Percentiles rank a stretch among this genome's conserved stretches.
Evolutionary conservation across 2,113 vertebrate genomes (phyloP).

Genomic region (Sinosuthora webbiana): DNA sequence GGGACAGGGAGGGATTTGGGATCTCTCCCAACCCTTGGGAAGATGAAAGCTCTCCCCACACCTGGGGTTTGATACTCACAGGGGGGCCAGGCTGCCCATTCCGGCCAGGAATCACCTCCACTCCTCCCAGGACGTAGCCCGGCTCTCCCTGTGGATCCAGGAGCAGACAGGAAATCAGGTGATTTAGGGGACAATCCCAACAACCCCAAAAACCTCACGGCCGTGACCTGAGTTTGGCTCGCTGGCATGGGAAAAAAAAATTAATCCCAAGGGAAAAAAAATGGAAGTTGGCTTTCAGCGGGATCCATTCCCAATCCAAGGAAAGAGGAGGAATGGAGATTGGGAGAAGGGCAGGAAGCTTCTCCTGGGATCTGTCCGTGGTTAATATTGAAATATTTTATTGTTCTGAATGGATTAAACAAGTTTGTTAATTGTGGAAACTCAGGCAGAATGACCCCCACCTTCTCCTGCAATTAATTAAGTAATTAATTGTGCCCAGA

Average conservation of each 20-base stretch:
- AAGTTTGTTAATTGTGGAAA: neutral
- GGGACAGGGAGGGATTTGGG: neutral
- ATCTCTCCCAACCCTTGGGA: neutral
- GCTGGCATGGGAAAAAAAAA: neutral
- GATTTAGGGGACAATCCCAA: neutral
- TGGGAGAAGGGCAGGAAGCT: neutral
- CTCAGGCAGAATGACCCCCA: neutral
- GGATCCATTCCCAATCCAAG: neutral
- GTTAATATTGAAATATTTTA: neutral
- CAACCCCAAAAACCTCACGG: neutral
- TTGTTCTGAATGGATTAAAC: neutral
- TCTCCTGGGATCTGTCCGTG: neutral
- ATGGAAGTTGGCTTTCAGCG: neutral
- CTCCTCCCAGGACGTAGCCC: conserved; percentile 82
- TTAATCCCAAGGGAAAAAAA: neutral
- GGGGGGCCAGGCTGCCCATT: conserved; percentile 83
- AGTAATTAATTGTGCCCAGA: neutral
- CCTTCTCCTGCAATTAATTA: neutral
- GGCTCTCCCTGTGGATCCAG: conserved; percentile 79
- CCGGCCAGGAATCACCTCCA: conserved; percentile 78
- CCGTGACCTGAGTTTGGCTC: neutral
- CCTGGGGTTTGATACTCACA: conserved; percentile 65
- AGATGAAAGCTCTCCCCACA: neutral
- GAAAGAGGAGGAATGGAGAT: neutral
- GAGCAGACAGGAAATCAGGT: neutral